Conservation (phyloP, 1,140 invertebrate genomes). For the Bilobella aurantiaca region DNA sequence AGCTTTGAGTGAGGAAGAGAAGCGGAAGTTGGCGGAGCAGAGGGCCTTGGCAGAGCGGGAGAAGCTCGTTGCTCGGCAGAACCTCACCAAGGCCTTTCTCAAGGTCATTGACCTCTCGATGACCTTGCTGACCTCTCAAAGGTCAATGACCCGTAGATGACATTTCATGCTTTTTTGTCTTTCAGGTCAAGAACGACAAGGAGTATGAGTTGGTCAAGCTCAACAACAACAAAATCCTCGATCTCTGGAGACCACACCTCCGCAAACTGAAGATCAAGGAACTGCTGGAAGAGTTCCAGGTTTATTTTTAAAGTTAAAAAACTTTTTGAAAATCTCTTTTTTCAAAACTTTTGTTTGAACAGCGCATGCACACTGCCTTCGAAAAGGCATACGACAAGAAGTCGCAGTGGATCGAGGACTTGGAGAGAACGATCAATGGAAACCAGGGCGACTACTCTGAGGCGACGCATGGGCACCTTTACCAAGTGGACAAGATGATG, state of each 20-base stretch:
- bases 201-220: conserved; percentile 30
- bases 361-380: conserved; percentile 27
- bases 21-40: conserved; percentile 28
- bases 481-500: conserved; percentile 32
- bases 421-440: conserved; percentile 18
- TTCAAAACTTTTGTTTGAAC: neutral
- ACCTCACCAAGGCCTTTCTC: conserved; percentile 26
- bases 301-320: neutral
- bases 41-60: conserved; percentile 30
- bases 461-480: conserved; percentile 27
- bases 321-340: conserved; percentile 1
- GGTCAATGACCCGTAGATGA: no score
- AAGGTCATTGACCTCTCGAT: conserved; percentile 13
- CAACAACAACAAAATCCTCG: conserved; percentile 31
- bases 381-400: conserved; percentile 30
- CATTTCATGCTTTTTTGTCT: neutral
- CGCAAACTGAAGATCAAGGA: conserved; percentile 31
- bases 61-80: conserved; percentile 20
- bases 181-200: conserved; percentile 31
- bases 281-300: conserved; percentile 30
- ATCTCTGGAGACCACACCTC: conserved; percentile 32
- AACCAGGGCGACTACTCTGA: conserved; percentile 30
- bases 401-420: conserved; percentile 21
- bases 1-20: conserved; percentile 29
- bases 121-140: no score